These are phyloP conservation scores for Salvator merianae DNA, from an alignment of 2,113 vertebrate genomes.

Conservation along the genomic window DNA sequence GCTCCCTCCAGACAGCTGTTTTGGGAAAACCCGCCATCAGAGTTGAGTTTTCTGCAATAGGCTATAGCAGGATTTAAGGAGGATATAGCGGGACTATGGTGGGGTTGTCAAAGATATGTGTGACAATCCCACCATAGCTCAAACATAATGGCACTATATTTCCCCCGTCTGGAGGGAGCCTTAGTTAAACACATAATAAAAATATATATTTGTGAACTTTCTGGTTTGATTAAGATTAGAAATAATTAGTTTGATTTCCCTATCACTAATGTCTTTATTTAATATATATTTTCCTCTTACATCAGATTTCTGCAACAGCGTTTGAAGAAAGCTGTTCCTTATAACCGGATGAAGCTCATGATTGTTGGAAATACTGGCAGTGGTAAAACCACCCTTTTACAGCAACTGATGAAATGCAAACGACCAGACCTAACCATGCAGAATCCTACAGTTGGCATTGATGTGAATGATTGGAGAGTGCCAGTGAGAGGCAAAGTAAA, in stretches of 20 bases:
- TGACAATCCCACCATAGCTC: too few relatives aligned
- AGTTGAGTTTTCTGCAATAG: too few relatives aligned
- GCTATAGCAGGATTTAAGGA: too few relatives aligned
- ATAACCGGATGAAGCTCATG: conserved; percentile 93
- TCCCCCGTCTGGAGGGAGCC: too few relatives aligned
- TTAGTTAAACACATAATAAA: not conserved
- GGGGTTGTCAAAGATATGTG: too few relatives aligned
- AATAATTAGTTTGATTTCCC: not conserved
- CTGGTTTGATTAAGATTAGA: too few relatives aligned
- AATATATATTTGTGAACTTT: not conserved
- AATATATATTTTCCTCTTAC: not conserved
- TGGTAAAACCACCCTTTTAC: conserved; percentile 90
- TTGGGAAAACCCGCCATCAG: too few relatives aligned
- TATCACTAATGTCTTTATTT: conserved; percentile 1
- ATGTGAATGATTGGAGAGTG: conserved; percentile 89
- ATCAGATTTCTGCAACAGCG: conserved; percentile 95
- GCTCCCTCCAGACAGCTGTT: too few relatives aligned
- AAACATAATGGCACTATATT: too few relatives aligned
- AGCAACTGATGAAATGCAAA: conserved; percentile 88
- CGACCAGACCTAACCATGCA: conserved; percentile 67
- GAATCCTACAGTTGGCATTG: conserved; percentile 77
- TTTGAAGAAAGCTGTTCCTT: conserved; percentile 94
- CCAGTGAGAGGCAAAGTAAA: conserved; percentile 80
- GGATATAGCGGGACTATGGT: too few relatives aligned
- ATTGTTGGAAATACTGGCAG: conserved; percentile 90